These are phyloP conservation scores for Moxostoma hubbsi DNA, from an alignment of 2,797 vertebrate species.

Conservation along the genomic window DNA sequence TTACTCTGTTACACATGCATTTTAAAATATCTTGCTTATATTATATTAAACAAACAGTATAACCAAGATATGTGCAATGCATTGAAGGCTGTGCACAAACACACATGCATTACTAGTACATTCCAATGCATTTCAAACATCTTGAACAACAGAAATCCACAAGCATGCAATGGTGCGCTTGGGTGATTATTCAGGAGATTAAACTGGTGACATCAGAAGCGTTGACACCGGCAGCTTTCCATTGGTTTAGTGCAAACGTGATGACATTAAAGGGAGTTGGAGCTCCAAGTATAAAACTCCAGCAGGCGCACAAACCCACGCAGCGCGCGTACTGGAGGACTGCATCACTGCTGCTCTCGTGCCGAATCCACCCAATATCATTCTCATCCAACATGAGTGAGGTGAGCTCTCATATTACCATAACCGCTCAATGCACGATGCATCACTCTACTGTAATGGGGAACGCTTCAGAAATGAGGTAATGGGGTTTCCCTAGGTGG, in stretches of 20 bases:
- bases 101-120: neutral
- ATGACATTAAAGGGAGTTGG: conserved; percentile 58
- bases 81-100: neutral
- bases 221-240: conserved; percentile 47
- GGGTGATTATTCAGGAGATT: conserved; percentile 28
- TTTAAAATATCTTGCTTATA: neutral
- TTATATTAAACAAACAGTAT: neutral
- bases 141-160: neutral
- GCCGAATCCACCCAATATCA: conserved; percentile 31
- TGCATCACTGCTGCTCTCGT: conserved; percentile 50
- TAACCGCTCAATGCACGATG: neutral
- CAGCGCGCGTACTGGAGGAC: conserved; percentile 56
- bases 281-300: conserved; percentile 71
- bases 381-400: conserved; percentile 74
- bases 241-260: conserved; percentile 69
- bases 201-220: conserved; percentile 49
- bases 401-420: conserved; percentile 67
- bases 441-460: conserved; percentile 1
- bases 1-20: neutral
- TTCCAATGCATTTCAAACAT: neutral
- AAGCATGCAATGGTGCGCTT: conserved; percentile 15
- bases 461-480: neutral
- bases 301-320: conserved; percentile 47
- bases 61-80: neutral
- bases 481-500: conserved; percentile 11